Base-by-base conservation (phyloP, 53 echinoderm and acorn worm genomes). In the Echinarachnius parma region DNA sequence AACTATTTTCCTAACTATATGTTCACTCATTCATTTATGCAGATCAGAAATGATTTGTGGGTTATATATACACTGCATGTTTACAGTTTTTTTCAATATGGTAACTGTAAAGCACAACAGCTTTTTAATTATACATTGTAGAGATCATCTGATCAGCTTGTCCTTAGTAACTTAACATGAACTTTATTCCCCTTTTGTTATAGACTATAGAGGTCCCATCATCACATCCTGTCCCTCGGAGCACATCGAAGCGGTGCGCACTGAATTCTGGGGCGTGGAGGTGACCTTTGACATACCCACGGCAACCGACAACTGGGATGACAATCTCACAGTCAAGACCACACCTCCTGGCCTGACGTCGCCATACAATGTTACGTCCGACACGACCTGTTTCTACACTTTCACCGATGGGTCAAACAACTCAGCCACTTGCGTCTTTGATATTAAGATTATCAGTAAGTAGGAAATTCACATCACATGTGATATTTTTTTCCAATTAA, bases 241-340 rank as follows among this genome's bases (percentile, higher is more conserved):
- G 42, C 46, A 44, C 5, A 60, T 61, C 49, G 21, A 26, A 39
- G 57, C 30, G 2, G 16, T 28, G 26, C 72, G 62, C 15, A 64
- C 46, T 11, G 75, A 46, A 31, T 35, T 66, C 48, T 58, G 50
- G 45, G 66, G 59, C 5, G 86, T 69, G 31, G 33, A 66, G 18
- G 82, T 87, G 22, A 49, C 77, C 42, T 88, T 92, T 82, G 85
- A 81, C 75, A 46, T 75, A 31, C 92, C 92, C 0, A 27, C 74
- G 23, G 92, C 88, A 9, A 19, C 60, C 0, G 92, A 92, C 35
- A 92, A 92, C 39, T 15, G 64, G 16, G 54, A 65, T 24, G 42
- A 37, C 37, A 48, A 64, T 31, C 56, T 71, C 24, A 35, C 37
- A 35, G 21, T 84, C 4, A 42, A 32, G 10, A 81, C 81, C 2